Base-by-base conservation (phyloP, 2,797 vertebrate species). In the Peromyscus nudipes region DNA sequence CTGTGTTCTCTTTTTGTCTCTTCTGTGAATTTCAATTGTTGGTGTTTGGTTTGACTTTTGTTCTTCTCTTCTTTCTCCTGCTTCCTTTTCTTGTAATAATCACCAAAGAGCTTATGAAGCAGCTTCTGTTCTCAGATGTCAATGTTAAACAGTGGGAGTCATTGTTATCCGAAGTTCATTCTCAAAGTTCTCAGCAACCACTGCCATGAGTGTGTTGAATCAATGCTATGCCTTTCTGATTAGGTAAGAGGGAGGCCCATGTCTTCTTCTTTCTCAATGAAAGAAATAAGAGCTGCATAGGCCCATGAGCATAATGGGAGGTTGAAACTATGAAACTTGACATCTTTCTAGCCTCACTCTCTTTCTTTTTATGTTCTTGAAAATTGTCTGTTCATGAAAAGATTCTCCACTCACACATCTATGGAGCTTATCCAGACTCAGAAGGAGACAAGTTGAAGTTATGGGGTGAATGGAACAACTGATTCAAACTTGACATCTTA, bases 261-360 rank as follows among this genome's bases (percentile, higher is more conserved):
- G 2, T 64, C 19, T 83, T 25, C 34, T 23, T 17, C 3, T 49
- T 93, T 77, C 1, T 13, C 21, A 3, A 4, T 31, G n/a, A 27
- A 57, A 14, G 8, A 4, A 40, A n/a, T 34, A 52, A 31, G 4
- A 1, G 43, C 0, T 75, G 34, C 4, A 12, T 60, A 11, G 3
- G 2, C 0, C 2, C 52, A 55, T 1, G 3, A 2, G 21, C 14
- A 19, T 23, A 85, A 62, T 43, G 23, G 0, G 2, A 4, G 17
- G n/a, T 10, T 49, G 23, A 34, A 55, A 55, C 52, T 55, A 4
- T 55, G 52, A 14, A n/a, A n/a, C 27, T 0, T 49, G 31, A 23
- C 9, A 5, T 52, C 10, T 91, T 91, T 31, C 19, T n/a, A 71
- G 7, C 2, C 46, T 88, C 17, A 73, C 4, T 85, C 34, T 6